Evolutionary conservation across 1,140 invertebrate genomes (phyloP), one percentile per base, ranked within the genome.

Genomic region (Penaeus japonicus): DNA sequence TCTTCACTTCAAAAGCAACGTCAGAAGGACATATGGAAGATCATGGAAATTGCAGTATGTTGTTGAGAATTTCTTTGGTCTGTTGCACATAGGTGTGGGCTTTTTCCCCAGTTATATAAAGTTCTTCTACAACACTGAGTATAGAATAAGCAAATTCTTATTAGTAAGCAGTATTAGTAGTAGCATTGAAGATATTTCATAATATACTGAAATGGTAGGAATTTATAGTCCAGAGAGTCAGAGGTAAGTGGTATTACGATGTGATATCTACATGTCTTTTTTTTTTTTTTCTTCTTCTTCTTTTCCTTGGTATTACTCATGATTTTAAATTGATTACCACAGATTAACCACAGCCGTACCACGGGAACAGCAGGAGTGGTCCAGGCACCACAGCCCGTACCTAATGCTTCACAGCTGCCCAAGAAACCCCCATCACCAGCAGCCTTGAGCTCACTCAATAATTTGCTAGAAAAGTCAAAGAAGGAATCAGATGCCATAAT

Each of bases 11-110:
- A 90, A 55, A 89, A 89, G 57, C 85, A 90, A 54, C 87, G 90
- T 2, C 90, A 90, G 57, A 89, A 90, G 35, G 90, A 90, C 79
- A 90, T 90, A 30, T 90, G 90, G 90, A 90, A 90, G 24, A 90
- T 90, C 18, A 90, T 90, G 90, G 90, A 89, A 83, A 90, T 90
- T 77, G 87, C 88, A 20, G 90, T 90, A 62, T 84, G 84, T 75
- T 47, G 20, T 53, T 62, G 62, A 15, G 15, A 15, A 47, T 47
- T 47, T 47, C 47, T 47, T 7, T 10, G 5, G 15, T 12, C 1
- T 47, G 47, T 39, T 39, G 39, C 15, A 12, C 10, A 47, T 47
- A 7, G 24, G 30, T 82, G 2, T 82, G 22, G 47, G 22, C 17
- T 22, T 55, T 55, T 4, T 79, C n/a, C 24, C 4, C 35, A 24